Conservation (phyloP, 2,888 invertebrate genomes). For the Spialia ferax region DNA sequence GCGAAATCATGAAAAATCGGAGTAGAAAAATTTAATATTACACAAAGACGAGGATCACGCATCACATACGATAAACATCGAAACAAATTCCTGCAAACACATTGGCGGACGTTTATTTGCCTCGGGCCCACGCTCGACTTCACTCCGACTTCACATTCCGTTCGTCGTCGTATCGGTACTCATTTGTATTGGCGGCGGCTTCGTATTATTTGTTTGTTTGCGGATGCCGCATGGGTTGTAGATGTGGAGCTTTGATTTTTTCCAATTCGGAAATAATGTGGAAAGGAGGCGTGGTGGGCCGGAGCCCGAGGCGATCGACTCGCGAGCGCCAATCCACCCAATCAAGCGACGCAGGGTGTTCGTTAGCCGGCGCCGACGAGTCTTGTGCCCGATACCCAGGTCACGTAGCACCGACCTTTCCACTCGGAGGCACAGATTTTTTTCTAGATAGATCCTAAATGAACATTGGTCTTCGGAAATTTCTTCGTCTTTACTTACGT, state of each 20-base stretch:
- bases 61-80: conserved; percentile 80
- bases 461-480: conserved; percentile 43
- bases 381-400: conserved; percentile 61
- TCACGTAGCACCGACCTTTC: conserved; percentile 83
- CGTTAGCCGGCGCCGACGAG: conserved; percentile 70
- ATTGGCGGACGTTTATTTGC: conserved; percentile 82
- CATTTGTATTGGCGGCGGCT: conserved; percentile 83
- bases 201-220: conserved; percentile 85
- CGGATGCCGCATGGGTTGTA: conserved; percentile 72
- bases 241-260: conserved; percentile 79
- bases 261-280: conserved; percentile 83
- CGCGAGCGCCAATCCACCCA: conserved; percentile 70
- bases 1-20: conserved; percentile 9
- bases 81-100: conserved; percentile 82
- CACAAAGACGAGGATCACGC: conserved; percentile 73
- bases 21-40: conserved; percentile 44
- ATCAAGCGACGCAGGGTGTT: conserved; percentile 72
- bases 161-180: conserved; percentile 78
- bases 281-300: conserved; percentile 66
- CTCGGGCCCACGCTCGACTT: conserved; percentile 74
- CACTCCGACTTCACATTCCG: conserved; percentile 75
- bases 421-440: conserved; percentile 81
- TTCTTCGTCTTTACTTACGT: background rate
- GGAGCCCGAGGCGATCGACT: conserved; percentile 71
- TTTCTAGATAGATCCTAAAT: conserved; percentile 63